Percentiles rank a stretch among this genome's conserved stretches.
These are phyloP conservation scores for Arge pagana DNA, from an alignment of 2,888 invertebrate genomes.

Conservation along the genomic window DNA sequence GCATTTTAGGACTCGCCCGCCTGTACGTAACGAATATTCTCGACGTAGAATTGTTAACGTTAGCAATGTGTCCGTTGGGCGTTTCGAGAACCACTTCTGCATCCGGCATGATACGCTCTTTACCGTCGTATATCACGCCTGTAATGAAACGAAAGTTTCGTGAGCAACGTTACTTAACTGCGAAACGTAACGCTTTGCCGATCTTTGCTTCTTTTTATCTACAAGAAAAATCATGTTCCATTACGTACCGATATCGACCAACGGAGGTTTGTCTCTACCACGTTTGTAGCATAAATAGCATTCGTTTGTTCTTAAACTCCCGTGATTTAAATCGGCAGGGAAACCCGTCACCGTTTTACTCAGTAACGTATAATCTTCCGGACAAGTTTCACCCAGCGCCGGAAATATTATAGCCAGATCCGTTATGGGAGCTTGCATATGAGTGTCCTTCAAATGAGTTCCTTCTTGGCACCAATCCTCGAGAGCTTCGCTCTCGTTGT, in stretches of 20 bases:
- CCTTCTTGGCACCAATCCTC: conserved; percentile 61
- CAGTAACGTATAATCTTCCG: conserved; percentile 75
- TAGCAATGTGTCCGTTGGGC: conserved; percentile 86
- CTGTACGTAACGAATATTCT: conserved; percentile 93
- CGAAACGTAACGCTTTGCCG: too few relatives aligned
- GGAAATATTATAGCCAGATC: conserved; percentile 94
- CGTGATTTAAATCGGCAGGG: conserved; percentile 96
- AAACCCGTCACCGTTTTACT: conserved; percentile 84
- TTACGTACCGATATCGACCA: conserved; percentile 92
- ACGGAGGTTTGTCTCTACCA: conserved; percentile 92
- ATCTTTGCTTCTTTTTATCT: too few relatives aligned
- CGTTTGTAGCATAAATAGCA: conserved; percentile 91
- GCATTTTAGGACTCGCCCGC: conserved; percentile 84
- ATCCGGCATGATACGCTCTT: conserved; percentile 92
- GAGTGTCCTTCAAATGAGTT: conserved; percentile 77
- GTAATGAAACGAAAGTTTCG: conserved; percentile 40
- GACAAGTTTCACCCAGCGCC: conserved; percentile 81
- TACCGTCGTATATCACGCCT: conserved; percentile 97
- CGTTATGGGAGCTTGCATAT: conserved; percentile 90
- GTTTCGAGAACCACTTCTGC: conserved; percentile 89
- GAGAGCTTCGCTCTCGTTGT: conserved; percentile 67
- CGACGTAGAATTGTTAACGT: conserved; percentile 90
- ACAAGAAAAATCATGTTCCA: conserved; percentile 1
- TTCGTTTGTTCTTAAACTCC: conserved; percentile 90
- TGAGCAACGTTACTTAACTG: too few relatives aligned